Evolutionary conservation across 1,140 invertebrate species (phyloP), one percentile per base, ranked within the genome.

Genomic region (Nixonia krombeini): DNA sequence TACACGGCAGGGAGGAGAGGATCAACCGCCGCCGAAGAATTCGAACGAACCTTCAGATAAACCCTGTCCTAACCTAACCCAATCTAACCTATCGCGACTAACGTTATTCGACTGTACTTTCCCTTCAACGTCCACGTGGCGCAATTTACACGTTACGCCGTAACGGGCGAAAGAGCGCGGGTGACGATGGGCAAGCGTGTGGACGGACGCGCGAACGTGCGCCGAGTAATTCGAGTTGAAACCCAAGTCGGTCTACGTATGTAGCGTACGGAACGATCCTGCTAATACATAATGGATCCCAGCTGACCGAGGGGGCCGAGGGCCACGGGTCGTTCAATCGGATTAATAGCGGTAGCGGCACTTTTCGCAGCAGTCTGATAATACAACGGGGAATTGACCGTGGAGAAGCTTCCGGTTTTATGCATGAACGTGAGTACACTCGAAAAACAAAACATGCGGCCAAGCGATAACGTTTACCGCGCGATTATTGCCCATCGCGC

Each of bases 271-370:
- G 47, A 58, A 59, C 12, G 44, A 58, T 66, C 44, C 55, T 45
- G 46, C 72, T 78, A 70, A 78, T 79, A 72, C 76, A 78, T 79
- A 78, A 81, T 79, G 74, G 65, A 79, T 76, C 49, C 63, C 66
- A 31, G 51, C 35, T 59, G 59, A 45, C 53, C 52, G 28, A 61
- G 10, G 66, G 57, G 58, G 21, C 59, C 56, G 63, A 47, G 52
- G 51, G 45, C 33, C 42, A 47, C 46, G 66, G 52, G 58, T 78
- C 62, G 55, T 74, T 73, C 74, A 79, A 80, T 75, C 72, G 72
- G 75, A 79, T 80, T 80, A 80, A 80, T 75, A 65, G 71, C 50
- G 38, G 55, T 26, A 56, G 44, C 56, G 61, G 47, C 58, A 74
- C 66, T 75, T 75, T 79, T 76, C 69, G 55, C 25, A 17, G 51